Conservation (phyloP, 2,888 invertebrate species). For the Epiblema foenella region DNA sequence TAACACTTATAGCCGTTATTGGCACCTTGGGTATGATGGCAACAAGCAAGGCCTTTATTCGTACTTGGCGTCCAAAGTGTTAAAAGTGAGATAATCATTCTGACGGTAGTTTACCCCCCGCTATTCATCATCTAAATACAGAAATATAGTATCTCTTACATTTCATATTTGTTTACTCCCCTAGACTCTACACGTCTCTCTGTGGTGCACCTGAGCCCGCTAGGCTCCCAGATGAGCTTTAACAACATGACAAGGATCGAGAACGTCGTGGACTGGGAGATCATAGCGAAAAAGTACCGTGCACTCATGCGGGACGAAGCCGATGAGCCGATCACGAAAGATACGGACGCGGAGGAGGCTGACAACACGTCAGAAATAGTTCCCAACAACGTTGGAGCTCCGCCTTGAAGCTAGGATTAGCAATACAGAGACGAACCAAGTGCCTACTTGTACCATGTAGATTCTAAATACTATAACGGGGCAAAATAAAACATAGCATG, state of each 20-base stretch:
- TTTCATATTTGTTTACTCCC: not conserved
- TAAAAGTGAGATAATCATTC: too few relatives aligned
- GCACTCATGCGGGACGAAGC: conserved; percentile 85
- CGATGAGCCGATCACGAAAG: conserved; percentile 69
- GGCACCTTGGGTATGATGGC: too few relatives aligned
- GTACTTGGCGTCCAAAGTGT: too few relatives aligned
- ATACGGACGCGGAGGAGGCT: conserved; percentile 72
- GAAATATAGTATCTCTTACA: not conserved
- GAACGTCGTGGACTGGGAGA: conserved; percentile 96
- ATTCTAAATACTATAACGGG: not conserved
- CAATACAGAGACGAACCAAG: not conserved
- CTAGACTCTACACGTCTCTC: conserved; percentile 91
- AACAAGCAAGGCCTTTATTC: too few relatives aligned
- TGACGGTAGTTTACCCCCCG: too few relatives aligned
- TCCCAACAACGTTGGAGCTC: conserved; percentile 74
- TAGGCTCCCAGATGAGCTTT: conserved; percentile 94
- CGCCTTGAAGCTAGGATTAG: conserved; percentile 62
- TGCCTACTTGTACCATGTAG: conserved; percentile 5
- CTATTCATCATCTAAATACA: too few relatives aligned
- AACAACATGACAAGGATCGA: conserved; percentile 92
- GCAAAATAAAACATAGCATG: not conserved
- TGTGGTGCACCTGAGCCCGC: conserved; percentile 91
- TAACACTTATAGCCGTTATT: too few relatives aligned
- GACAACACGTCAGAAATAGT: conserved; percentile 75
- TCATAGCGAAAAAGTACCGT: conserved; percentile 94